A percentile compares a stretch with the other conserved stretches of the same genome.
phyloP scores from a whole-genome alignment of 2,888 invertebrate genomes.

The Tromatobia lineatoria region DNA sequence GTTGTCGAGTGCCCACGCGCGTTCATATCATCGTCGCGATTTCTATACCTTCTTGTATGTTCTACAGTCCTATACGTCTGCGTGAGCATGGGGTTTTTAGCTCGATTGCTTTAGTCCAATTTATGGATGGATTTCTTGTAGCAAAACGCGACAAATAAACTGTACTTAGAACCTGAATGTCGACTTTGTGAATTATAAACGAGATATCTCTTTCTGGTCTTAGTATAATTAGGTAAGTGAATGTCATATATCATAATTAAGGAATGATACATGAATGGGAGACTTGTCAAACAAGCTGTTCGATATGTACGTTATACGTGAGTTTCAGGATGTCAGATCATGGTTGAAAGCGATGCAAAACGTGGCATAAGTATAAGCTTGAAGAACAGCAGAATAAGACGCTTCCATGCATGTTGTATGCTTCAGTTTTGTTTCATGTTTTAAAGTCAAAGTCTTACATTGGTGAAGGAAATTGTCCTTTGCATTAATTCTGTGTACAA shows the following conservation, averaged over 20 bases:
- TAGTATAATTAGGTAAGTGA: conserved; percentile 63
- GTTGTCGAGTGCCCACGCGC: conserved; percentile 67
- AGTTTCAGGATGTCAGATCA: neutral
- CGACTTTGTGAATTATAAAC: conserved; percentile 55
- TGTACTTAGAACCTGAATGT: conserved; percentile 35
- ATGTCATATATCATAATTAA: conserved; percentile 66
- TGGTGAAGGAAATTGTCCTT: neutral
- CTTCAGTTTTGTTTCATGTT: neutral
- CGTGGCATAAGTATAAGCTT: neutral
- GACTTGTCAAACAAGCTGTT: conserved; percentile 54
- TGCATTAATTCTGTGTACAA: neutral
- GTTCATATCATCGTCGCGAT: conserved; percentile 65
- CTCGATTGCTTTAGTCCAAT: conserved; percentile 62
- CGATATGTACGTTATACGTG: conserved; percentile 9
- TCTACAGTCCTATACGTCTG: conserved; percentile 43
- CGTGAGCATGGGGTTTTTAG: conserved; percentile 41
- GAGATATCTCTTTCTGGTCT: conserved; percentile 50
- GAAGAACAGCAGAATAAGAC: neutral
- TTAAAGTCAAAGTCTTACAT: neutral
- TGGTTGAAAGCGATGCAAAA: conserved; percentile 3
- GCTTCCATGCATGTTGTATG: neutral
- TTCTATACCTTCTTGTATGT: conserved; percentile 56
- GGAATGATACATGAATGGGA: conserved; percentile 49
- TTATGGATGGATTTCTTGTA: conserved; percentile 62
- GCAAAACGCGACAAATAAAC: conserved; percentile 4